Percentiles rank a stretch among this genome's conserved stretches.
phyloP scores from a whole-genome alignment of 2,888 invertebrate species.

The Merodon equestris region DNA sequence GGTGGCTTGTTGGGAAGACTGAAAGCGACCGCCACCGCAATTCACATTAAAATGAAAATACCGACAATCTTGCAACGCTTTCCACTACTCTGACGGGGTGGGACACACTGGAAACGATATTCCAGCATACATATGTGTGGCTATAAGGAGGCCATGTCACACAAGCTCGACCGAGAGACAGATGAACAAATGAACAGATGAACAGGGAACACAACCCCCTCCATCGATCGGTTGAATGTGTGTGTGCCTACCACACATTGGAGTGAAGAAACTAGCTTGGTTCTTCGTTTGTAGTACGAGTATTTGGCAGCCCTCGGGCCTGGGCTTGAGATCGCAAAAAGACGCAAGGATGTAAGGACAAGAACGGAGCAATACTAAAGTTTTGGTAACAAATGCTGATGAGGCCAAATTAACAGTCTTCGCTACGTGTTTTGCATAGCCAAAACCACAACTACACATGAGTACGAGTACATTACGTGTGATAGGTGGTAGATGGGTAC shows the following conservation, averaged over 20 bases:
- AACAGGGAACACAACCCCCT: constrained; percentile 21
- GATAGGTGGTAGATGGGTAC: too few relatives aligned
- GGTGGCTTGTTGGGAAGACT: constrained; percentile 25
- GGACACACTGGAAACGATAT: neutral
- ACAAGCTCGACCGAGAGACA: constrained; percentile 15
- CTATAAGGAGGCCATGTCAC: constrained; percentile 48
- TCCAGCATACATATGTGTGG: constrained; percentile 27
- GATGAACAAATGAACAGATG: constrained; percentile 40
- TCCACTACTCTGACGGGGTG: constrained; percentile 2
- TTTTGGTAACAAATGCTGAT: constrained; percentile 67
- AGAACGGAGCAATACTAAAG: constrained; percentile 9
- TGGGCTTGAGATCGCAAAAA: constrained; percentile 9
- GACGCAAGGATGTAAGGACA: neutral
- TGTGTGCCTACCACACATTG: constrained; percentile 38
- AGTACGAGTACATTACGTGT: too few relatives aligned
- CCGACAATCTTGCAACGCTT: constrained; percentile 60
- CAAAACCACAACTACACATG: constrained; percentile 63
- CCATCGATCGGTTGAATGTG: constrained; percentile 38
- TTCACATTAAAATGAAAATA: constrained; percentile 68
- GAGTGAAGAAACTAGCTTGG: constrained; percentile 47
- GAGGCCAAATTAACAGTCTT: constrained; percentile 70
- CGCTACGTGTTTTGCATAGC: constrained; percentile 70
- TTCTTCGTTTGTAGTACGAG: constrained; percentile 27
- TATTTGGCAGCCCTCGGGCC: constrained; percentile 54
- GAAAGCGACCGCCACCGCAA: constrained; percentile 61